Conservation (phyloP, 2,888 invertebrate species). For the Incurvaria masculella region DNA sequence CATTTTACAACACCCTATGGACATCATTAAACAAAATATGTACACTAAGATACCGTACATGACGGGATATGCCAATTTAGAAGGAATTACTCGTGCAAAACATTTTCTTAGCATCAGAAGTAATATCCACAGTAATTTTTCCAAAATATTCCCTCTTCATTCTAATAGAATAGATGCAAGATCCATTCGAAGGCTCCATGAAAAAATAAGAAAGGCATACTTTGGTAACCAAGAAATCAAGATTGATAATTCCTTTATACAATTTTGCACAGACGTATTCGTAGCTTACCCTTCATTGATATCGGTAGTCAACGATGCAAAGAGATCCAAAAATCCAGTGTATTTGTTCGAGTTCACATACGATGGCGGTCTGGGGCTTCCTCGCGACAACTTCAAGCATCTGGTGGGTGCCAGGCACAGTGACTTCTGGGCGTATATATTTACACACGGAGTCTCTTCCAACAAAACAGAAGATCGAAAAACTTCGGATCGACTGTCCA, state of each 20-base stretch:
- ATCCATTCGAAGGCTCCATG: neutral
- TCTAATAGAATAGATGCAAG: neutral
- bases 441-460: neutral
- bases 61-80: neutral
- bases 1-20: neutral
- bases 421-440: neutral
- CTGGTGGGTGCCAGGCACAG: neutral
- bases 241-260: neutral
- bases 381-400: neutral
- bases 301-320: neutral
- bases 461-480: neutral
- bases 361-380: neutral
- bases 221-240: neutral
- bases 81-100: neutral
- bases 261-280: neutral
- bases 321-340: neutral
- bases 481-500: neutral
- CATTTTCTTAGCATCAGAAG: neutral
- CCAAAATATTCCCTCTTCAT: neutral
- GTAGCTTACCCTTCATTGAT: neutral
- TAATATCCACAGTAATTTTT: neutral
- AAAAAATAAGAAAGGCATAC: neutral
- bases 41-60: neutral
- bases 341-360: neutral
- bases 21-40: neutral